A percentile compares a stretch with the other conserved stretches of the same genome.
These are phyloP conservation scores for Palloptera scutellata DNA, from an alignment of 2,888 invertebrate species.

Conservation along the genomic window DNA sequence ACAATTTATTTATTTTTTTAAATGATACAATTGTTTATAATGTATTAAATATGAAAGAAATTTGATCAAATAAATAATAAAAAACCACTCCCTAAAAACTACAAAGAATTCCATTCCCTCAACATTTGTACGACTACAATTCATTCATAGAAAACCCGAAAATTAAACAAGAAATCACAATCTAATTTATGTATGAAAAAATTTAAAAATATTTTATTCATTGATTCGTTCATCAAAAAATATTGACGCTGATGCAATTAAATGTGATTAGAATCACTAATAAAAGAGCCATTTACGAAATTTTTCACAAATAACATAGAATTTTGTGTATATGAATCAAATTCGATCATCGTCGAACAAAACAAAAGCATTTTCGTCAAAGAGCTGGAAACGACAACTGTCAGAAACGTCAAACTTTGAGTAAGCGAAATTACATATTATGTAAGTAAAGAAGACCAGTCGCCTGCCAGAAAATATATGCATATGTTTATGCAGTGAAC, in stretches of 20 bases:
- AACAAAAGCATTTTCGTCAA: too few species aligned
- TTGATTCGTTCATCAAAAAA: slow-evolving; percentile 3
- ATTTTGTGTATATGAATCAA: slow-evolving; percentile 12
- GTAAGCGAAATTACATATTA: not conserved
- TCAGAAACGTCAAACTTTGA: not conserved
- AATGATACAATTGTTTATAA: slow-evolving; percentile 9
- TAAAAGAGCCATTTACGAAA: slow-evolving; percentile 26
- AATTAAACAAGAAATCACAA: not conserved
- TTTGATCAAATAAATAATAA: too few species aligned
- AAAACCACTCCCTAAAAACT: too few species aligned
- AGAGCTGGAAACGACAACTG: not conserved
- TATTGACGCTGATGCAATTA: slow-evolving; percentile 24
- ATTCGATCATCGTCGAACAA: too few species aligned
- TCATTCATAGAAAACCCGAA: too few species aligned
- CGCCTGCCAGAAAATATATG: not conserved
- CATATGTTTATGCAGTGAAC: too few species aligned
- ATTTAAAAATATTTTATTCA: slow-evolving; percentile 18
- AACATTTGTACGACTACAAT: too few species aligned
- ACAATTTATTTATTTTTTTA: slow-evolving; percentile 8
- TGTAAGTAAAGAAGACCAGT: not conserved
- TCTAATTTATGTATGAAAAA: not conserved
- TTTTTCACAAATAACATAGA: slow-evolving; percentile 14
- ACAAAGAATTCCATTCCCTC: too few species aligned
- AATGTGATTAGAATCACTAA: slow-evolving; percentile 27
- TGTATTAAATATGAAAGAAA: too few species aligned